Evolutionary conservation across 64 coral and sea anemone genomes (phyloP), one percentile per base, ranked within the genome.

Genomic region (Dendronephthya gigantea): DNA sequence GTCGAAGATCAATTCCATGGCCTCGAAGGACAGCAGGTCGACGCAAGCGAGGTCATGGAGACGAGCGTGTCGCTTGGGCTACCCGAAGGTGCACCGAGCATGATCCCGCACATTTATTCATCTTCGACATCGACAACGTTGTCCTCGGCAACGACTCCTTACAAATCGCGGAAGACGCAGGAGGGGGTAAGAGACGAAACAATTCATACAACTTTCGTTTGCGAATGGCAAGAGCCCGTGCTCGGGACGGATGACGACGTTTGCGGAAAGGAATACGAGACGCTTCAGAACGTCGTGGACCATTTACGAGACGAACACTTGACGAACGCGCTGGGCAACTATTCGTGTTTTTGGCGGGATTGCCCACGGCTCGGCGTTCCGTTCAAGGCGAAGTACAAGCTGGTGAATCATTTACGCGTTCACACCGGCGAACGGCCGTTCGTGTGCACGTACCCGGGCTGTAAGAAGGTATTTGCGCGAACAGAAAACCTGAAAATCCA

Each of bases 271-370:
- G 32, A 79, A 29, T 39, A 28, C 32, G 9, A 79, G 72, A 39
- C 13, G 1, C 72, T 79, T 15, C 72, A 79, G 36, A 19, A 29
- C 22, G 72, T 79, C 0, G 72, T 79, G 30, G 72, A 79, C 7
- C 72, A 79, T 79, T 79, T 79, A 79, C 25, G 72, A 39, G 72
- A 79, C 36, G 72, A 79, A 79, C 72, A 79, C 29, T 39, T 79
- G 9, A 79, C 72, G 12, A 34, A 79, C 32, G 25, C 72, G 32
- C 36, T 79, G 15, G 72, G 72, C 0, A 79, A 79, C 72, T 79
- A 79, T 29, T 79, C 72, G 30, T 79, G 72, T 79, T 79, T 79
- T 35, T 79, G 72, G 72, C 72, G 72, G 1, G 72, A 79, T 39
- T 79, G 72, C 30, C 72, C 72, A 9, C 72, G 72, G 9, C 32